A percentile compares a stretch with the other conserved stretches of the same genome.
Conservation (phyloP, 1,140 invertebrate genomes). For the Ooceraea biroi region DNA sequence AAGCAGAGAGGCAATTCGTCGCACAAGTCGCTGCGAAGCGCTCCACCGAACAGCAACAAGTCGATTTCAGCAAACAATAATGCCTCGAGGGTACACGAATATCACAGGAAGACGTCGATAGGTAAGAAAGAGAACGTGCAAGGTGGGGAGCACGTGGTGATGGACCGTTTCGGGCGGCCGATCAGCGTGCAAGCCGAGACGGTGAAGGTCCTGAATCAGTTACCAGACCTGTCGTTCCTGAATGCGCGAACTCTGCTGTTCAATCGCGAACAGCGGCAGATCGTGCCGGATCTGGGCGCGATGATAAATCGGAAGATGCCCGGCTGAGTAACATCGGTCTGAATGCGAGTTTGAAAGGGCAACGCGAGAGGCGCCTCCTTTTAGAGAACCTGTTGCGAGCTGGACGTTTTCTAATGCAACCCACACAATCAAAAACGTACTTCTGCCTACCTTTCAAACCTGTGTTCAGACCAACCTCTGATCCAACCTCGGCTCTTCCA, state of each 20-base stretch:
- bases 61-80: constrained; percentile 60
- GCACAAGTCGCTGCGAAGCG: constrained; percentile 50
- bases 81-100: constrained; percentile 57
- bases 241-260: constrained; percentile 84
- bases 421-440: constrained; percentile 64
- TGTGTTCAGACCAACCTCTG: constrained; percentile 79
- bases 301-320: constrained; percentile 86
- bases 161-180: constrained; percentile 82
- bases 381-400: constrained; percentile 25
- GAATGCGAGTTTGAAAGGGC: constrained; percentile 82
- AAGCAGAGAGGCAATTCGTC: constrained; percentile 39
- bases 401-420: constrained; percentile 53
- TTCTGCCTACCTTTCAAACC: constrained; percentile 76
- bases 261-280: constrained; percentile 84
- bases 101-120: constrained; percentile 70
- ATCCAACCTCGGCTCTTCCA: constrained; percentile 68
- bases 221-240: constrained; percentile 84
- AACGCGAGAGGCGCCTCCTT: constrained; percentile 35
- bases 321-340: constrained; percentile 86
- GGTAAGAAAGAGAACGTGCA: constrained; percentile 64
- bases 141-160: constrained; percentile 76
- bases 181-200: constrained; percentile 82
- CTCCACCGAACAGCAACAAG: constrained; percentile 62
- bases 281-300: constrained; percentile 83
- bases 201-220: constrained; percentile 81